phyloP scores from a whole-genome alignment of 2,113 vertebrate species.

The Corythornis vintsioides region DNA sequence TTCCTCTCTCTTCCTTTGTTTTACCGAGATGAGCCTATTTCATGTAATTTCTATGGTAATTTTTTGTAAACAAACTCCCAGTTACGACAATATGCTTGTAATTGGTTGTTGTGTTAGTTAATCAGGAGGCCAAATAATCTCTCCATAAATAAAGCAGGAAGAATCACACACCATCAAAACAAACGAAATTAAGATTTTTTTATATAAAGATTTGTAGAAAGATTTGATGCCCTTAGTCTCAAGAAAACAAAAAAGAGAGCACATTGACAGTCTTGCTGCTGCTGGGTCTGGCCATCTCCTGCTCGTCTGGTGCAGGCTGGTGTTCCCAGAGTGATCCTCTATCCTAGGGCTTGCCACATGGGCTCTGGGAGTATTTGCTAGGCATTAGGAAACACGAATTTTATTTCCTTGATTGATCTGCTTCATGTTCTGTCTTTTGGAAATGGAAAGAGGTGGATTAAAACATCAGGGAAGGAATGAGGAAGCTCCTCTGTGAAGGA shows the following conservation, averaged over 20 bases:
- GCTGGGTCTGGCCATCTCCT: neutral
- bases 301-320: neutral
- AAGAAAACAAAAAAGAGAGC: neutral
- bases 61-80: constrained; percentile 14
- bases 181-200: neutral
- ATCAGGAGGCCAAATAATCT: constrained; percentile 18
- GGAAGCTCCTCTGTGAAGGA: constrained; percentile 31
- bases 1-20: neutral
- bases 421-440: neutral
- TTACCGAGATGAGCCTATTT: neutral
- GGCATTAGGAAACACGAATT: neutral
- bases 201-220: neutral
- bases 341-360: neutral
- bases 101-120: constrained; percentile 23
- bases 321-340: neutral
- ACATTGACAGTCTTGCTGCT: neutral
- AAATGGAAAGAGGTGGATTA: neutral
- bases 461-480: neutral
- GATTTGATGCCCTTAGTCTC: neutral
- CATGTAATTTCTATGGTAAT: neutral
- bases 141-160: constrained; percentile 34
- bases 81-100: constrained; percentile 4
- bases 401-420: neutral
- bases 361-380: neutral
- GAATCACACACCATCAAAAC: neutral